Evolutionary conservation across 2,113 vertebrate genomes (phyloP), one percentile per base, ranked within the genome.

Genomic region (Ornithorhynchus anatinus): DNA sequence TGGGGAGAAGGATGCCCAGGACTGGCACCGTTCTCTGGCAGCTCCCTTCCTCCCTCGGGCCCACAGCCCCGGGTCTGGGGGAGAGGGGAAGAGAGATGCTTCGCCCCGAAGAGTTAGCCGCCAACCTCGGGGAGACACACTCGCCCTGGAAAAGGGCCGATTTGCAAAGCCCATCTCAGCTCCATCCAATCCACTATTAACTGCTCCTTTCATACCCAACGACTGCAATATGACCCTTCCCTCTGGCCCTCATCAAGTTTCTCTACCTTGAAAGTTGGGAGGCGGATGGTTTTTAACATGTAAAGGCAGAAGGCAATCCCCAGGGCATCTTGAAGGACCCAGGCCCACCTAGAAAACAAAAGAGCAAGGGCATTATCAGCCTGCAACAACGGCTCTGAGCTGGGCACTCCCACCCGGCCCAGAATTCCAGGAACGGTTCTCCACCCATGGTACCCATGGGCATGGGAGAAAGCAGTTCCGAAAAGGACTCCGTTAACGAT

Each of bases 291-390:
- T 89, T 96, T 99, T 68, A 99, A 88, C 95, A 97, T 97, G 86
- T 97, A 98, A 54, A 99, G 95, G 76, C 97, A 99, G 89, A 98
- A 98, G 60, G 96, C 95, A 0, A 99, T 95, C 36, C 98, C 97
- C 90, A 99, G 90, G 17, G 94, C 70, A 7, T 99, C 98, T 84
- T 99, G 97, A 17, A 99, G 91, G 76, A 96, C 86, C 97, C 97
- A 99, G 31, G 97, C 97, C 98, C 98, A 99, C 86, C 98, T 99
- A 57, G 23, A 73, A 37, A 57, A 71, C 10, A 81, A 32, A 10
- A 73, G 15, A 52, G 13, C 0, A 8, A n/a, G 40, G 13, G 31
- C 1, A 8, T 25, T 38, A 75, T 10, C 1, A 0, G 17, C 0
- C 47, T 50, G 1, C 29, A 48, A 29, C 14, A 12, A 61, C 35